Evolutionary conservation across 2,888 invertebrate species (phyloP).

Genomic region (Bellardia bayeri): DNA sequence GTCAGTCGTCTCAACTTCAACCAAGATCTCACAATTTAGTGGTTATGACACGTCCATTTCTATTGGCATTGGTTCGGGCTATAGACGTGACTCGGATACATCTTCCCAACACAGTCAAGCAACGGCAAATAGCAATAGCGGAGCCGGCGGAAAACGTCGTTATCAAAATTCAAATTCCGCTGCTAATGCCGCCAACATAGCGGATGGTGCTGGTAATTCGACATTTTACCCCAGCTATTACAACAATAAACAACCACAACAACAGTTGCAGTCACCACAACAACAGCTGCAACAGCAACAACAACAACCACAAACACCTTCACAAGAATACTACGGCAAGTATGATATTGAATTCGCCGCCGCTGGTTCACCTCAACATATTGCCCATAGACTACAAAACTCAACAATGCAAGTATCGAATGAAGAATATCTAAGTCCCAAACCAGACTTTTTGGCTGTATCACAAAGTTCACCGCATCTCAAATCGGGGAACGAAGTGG

Average conservation of each 20-base stretch:
- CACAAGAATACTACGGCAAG: constrained; percentile 83
- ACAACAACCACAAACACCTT: constrained; percentile 69
- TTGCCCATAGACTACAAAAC: constrained; percentile 68
- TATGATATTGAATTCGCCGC: constrained; percentile 82
- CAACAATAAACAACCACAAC: constrained; percentile 74
- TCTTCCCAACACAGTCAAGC: constrained; percentile 76
- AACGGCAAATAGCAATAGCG: constrained; percentile 75
- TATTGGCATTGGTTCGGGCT: constrained; percentile 75
- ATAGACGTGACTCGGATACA: constrained; percentile 78
- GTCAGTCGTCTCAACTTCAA: constrained; percentile 83
- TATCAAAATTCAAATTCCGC: constrained; percentile 76
- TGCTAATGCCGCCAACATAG: constrained; percentile 67
- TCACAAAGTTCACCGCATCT: constrained; percentile 70
- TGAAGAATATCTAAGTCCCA: constrained; percentile 80
- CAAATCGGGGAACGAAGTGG: constrained; percentile 75
- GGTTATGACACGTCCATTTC: constrained; percentile 78
- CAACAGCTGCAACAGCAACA: constrained; percentile 74
- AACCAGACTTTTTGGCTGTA: constrained; percentile 77
- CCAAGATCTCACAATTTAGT: constrained; percentile 82
- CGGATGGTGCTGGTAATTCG: constrained; percentile 38
- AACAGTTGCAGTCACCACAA: constrained; percentile 75
- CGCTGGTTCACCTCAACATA: constrained; percentile 74
- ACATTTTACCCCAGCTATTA: constrained; percentile 58
- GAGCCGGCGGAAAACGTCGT: constrained; percentile 78
- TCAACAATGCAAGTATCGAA: constrained; percentile 73